Base-by-base conservation (phyloP, 2,113 vertebrate species). In the Cottus gobio region DNA sequence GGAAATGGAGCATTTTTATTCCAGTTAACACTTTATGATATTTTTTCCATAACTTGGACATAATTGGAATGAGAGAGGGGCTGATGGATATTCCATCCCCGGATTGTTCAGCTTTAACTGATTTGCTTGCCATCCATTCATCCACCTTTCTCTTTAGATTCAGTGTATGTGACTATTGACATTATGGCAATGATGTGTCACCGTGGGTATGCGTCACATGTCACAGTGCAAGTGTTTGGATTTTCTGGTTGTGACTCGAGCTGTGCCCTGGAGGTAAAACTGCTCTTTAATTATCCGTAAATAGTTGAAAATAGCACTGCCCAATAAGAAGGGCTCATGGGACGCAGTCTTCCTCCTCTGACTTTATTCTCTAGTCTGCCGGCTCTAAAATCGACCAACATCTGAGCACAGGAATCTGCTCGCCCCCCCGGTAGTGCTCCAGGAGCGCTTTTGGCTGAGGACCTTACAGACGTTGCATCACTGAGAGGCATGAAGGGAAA, bases 41-140 rank as follows among this genome's bases (percentile, higher is more conserved):
- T 89, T 90, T 11, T 90, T 91, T 89, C 91, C 90, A 90, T 75
- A 87, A 91, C 80, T 89, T 79, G 65, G 71, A 83, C 70, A 77
- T 92, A 90, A 93, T 90, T 91, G 89, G 85, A 90, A 87, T 88
- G 79, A 73, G 70, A 73, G 71, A 85, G 58, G 61, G 77, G 73
- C 36, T 93, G 87, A 93, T 93, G 69, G 75, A 87, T 90, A 92
- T 93, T 74, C 87, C 94, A 93, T 91, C 68, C 46, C 56, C 34
- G 34, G 30, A 64, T 72, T 9, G 30, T 87, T 87, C 72, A 84
- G 48, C 62, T 83, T 73, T 71, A 64, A 81, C 79, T 37, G 68
- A 82, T 76, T 80, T 82, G 39, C 83, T 75, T 77, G 69, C 34
- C 48, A 22, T 72, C 37, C 31, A 28, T 72, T 54, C 44, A 50